These are phyloP conservation scores for Eulemur macaco DNA, from an alignment of 2,113 vertebrate species.

Conservation along the genomic window DNA sequence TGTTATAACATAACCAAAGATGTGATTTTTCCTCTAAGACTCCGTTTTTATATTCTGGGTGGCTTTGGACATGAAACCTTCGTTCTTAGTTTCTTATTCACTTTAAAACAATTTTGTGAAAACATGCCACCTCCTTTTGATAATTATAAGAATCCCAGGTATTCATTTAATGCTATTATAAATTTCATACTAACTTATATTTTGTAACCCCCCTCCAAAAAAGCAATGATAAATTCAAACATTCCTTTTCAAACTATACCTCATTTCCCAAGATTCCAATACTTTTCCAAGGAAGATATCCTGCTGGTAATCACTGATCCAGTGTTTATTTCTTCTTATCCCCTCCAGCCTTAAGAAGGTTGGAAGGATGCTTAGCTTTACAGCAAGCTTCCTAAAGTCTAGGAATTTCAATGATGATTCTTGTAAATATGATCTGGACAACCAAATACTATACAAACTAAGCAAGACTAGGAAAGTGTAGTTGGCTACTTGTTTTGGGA, in stretches of 20 bases:
- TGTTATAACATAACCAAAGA: slow-evolving; percentile 10
- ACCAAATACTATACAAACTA: not conserved
- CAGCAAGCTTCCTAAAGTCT: not conserved
- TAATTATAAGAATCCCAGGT: not conserved
- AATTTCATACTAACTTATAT: not conserved
- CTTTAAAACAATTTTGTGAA: not conserved
- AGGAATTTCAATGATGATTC: not conserved
- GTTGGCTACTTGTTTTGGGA: not conserved
- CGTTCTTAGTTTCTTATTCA: slow-evolving; percentile 18
- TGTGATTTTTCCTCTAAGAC: not conserved
- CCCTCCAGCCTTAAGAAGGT: not conserved
- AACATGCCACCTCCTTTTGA: not conserved
- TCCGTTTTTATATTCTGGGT: not conserved
- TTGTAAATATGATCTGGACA: not conserved
- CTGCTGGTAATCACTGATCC: not conserved
- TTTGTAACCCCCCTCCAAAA: not conserved
- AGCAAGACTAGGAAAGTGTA: not conserved
- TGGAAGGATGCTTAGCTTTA: not conserved
- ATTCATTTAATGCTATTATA: slow-evolving; percentile 13
- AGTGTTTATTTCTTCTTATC: not conserved
- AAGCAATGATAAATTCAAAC: not conserved
- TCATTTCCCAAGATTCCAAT: not conserved
- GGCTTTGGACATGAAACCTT: not conserved
- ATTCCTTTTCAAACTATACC: not conserved
- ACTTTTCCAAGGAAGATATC: not conserved